Evolutionary conservation across 2,113 vertebrate species (phyloP).

Genomic region (Holacanthus passer): DNA sequence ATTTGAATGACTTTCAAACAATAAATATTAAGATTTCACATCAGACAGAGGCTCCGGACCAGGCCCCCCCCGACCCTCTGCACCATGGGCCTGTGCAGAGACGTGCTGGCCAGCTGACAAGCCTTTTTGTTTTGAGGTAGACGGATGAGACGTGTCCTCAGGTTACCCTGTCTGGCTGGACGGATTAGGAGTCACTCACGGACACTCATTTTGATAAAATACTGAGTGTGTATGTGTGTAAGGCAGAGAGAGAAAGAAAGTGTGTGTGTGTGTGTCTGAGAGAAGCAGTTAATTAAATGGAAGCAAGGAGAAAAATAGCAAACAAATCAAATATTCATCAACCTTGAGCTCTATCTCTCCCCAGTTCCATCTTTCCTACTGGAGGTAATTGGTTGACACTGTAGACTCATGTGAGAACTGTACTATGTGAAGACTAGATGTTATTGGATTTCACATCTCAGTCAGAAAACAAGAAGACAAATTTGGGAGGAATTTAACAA

Average conservation of each 20-base stretch:
- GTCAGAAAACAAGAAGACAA: conserved; percentile 34
- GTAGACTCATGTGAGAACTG: conserved; percentile 38
- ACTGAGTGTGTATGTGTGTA: conserved; percentile 5
- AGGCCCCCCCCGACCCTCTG: neutral
- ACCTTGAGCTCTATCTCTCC: conserved; percentile 52
- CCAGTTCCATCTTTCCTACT: conserved; percentile 30
- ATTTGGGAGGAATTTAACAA: conserved; percentile 45
- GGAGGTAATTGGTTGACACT: conserved; percentile 70
- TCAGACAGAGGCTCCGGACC: neutral
- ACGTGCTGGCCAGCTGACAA: conserved; percentile 16
- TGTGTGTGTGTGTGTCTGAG: conserved; percentile 1
- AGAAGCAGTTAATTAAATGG: conserved; percentile 42
- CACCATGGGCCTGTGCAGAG: neutral
- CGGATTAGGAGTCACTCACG: conserved; percentile 38
- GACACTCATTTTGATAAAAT: conserved; percentile 50
- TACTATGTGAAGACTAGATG: conserved; percentile 39
- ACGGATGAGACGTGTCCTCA: conserved; percentile 32
- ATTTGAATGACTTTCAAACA: conserved; percentile 8
- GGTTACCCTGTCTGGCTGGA: conserved; percentile 45
- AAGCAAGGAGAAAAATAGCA: conserved; percentile 44
- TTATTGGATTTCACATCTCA: conserved; percentile 46
- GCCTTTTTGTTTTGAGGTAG: conserved; percentile 28
- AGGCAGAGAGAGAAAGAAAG: too few relatives aligned
- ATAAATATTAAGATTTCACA: neutral
- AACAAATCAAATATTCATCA: conserved; percentile 73